Percentiles rank a stretch among this genome's conserved stretches.
Conservation (phyloP, 2,113 vertebrate species). For the Dromas ardeola region DNA sequence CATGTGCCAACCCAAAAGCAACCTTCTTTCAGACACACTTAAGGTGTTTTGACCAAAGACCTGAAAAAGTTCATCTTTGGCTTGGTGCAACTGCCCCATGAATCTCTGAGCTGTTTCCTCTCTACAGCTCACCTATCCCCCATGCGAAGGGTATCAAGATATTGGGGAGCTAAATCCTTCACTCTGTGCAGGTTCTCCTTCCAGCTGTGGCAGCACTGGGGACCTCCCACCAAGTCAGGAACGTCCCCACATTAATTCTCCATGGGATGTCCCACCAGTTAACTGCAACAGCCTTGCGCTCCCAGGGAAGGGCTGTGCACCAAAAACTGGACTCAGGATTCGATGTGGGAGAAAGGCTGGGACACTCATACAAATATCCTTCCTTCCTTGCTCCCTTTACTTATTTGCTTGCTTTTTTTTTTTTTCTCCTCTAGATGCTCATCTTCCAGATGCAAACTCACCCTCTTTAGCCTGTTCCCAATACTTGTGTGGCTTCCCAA, state of each 20-base stretch:
- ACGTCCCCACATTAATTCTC: not conserved
- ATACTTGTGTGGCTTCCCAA: slow-evolving; percentile 89
- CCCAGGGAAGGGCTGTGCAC: not conserved
- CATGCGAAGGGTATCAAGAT: not conserved
- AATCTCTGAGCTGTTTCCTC: not conserved
- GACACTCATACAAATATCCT: not conserved
- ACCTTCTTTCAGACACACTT: not conserved
- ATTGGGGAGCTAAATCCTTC: not conserved
- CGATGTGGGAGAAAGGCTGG: not conserved
- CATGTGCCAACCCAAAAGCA: not conserved
- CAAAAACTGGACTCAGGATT: not conserved
- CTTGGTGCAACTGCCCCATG: not conserved
- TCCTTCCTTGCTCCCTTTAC: not conserved
- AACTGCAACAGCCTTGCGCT: not conserved
- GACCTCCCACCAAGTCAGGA: not conserved
- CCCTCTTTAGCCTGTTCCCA: slow-evolving; percentile 82
- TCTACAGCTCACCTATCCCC: not conserved
- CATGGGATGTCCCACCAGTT: not conserved
- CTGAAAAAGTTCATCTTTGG: not conserved
- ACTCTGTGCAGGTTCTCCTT: not conserved
- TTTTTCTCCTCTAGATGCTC: slow-evolving; percentile 79
- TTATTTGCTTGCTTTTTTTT: not conserved
- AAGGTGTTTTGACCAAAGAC: not conserved
- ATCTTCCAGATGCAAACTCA: slow-evolving; percentile 74
- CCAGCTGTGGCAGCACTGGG: not conserved